phyloP scores from a whole-genome alignment of 2,888 invertebrate species.

The Parochlus steinenii region DNA sequence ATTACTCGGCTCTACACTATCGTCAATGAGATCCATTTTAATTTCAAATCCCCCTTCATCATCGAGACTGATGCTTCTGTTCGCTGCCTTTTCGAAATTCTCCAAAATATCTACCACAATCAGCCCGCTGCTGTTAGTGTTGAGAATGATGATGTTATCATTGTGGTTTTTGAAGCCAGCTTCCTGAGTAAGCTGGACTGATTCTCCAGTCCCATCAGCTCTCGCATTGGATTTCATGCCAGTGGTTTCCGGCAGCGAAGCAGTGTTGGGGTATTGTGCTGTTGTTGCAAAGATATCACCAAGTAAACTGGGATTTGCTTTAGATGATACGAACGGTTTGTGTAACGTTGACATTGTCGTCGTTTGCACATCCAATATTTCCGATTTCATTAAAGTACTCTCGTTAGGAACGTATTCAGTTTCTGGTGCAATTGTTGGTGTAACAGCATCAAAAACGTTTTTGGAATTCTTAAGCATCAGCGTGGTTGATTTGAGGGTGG shows the following conservation, averaged over 20 bases:
- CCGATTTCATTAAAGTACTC: too few relatives aligned
- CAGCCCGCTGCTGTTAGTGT: constrained; percentile 8
- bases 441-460: not conserved
- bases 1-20: not conserved
- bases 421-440: too few relatives aligned
- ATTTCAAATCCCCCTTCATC: constrained; percentile 5
- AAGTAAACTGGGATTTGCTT: too few relatives aligned
- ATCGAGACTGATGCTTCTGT: too few relatives aligned
- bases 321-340: too few relatives aligned
- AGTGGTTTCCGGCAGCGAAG: not conserved
- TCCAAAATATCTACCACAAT: constrained; percentile 10
- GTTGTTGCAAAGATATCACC: too few relatives aligned
- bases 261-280: not conserved
- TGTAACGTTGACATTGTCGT: too few relatives aligned
- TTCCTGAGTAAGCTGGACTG: too few relatives aligned
- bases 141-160: constrained; percentile 9
- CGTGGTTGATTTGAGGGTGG: constrained; percentile 10
- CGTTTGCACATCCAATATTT: too few relatives aligned
- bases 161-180: constrained; percentile 1
- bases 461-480: constrained; percentile 1
- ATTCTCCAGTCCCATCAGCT: not conserved
- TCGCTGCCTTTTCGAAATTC: constrained; percentile 9
- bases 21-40: constrained; percentile 11
- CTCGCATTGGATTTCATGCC: not conserved
- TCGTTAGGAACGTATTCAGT: too few relatives aligned